Base-by-base conservation (phyloP, 2,888 invertebrate genomes). In the Pollenia amentaria region DNA sequence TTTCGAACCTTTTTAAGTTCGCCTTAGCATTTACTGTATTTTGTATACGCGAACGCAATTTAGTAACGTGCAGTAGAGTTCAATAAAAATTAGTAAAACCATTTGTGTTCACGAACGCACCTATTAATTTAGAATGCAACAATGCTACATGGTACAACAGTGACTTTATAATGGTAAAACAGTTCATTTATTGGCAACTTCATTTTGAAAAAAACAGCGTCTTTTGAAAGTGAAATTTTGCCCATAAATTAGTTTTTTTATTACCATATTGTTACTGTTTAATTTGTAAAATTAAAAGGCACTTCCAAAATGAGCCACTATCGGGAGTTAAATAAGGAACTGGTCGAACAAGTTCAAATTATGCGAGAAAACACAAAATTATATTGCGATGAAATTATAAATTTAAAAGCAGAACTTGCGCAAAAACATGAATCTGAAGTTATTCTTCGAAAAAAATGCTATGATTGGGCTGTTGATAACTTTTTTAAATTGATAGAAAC, bases 301-400 rank as follows among this genome's bases (percentile, higher is more conserved):
- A 55, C n/a, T 55, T 3, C 6, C 10, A 38, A 73, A 48, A 90
- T 90, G 90, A 90, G 88, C 3, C 55, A 87, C 11, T 90, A 90
- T 44, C 89, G 88, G 48, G 18, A 76, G 8, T 42, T 90, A 11
- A 90, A 90, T 60, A 88, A 82, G n/a, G 89, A 89, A 18, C 77
- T 90, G 44, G 81, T 82, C 0, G 70, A 51, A 8, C n/a, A 55
- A 40, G 65, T 72, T 48, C 88, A 83, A 70, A 80, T 62, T 21
- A 62, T 88, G 64, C 76, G 82, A 0, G 2, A 40, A 18, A 55
- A 85, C 46, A 70, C 80, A 3, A 78, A 62, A n/a, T 51, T 53
- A 7, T 87, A 79, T 3, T 78, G 62, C 60, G 75, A 64, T 40
- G 88, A 88, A 78, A 51, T 89, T 38, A 21, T 87, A 1, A 9